phyloP scores from a whole-genome alignment of 2,113 vertebrate genomes.

The Rhineura floridana region DNA sequence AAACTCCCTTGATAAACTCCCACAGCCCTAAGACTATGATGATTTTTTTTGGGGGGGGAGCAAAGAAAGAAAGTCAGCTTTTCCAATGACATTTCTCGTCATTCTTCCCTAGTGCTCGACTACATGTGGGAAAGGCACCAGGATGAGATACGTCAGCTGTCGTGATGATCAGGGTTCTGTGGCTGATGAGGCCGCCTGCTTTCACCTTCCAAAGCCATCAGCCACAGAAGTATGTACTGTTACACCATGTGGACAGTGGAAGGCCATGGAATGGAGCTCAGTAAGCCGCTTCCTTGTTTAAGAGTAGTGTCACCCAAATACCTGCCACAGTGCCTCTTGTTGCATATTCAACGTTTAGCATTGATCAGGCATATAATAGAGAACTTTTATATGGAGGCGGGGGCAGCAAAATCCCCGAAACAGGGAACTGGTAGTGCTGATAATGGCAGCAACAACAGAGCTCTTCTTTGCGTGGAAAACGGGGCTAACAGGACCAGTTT shows the following conservation, averaged over 20 bases:
- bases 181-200: conserved; percentile 88
- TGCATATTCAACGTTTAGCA: not conserved
- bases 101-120: conserved; percentile 86
- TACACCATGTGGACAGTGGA: conserved; percentile 92
- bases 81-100: conserved; percentile 18
- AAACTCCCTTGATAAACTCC: not conserved
- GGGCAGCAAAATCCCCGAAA: not conserved
- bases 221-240: conserved; percentile 88
- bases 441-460: no score
- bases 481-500: not conserved
- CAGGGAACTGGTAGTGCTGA: not conserved
- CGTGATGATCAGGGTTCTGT: conserved; percentile 94
- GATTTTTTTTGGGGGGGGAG: no score
- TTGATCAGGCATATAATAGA: not conserved
- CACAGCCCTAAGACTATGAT: not conserved
- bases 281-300: conserved; percentile 75
- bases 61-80: not conserved
- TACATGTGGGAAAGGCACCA: conserved; percentile 92
- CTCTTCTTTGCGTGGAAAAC: not conserved
- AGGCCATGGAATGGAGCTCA: conserved; percentile 92
- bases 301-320: not conserved
- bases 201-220: conserved; percentile 85
- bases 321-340: not conserved
- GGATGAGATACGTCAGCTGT: conserved; percentile 97
- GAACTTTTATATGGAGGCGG: not conserved